Conservation (phyloP, 2,797 vertebrate genomes). For the Jordanella pulchra region DNA sequence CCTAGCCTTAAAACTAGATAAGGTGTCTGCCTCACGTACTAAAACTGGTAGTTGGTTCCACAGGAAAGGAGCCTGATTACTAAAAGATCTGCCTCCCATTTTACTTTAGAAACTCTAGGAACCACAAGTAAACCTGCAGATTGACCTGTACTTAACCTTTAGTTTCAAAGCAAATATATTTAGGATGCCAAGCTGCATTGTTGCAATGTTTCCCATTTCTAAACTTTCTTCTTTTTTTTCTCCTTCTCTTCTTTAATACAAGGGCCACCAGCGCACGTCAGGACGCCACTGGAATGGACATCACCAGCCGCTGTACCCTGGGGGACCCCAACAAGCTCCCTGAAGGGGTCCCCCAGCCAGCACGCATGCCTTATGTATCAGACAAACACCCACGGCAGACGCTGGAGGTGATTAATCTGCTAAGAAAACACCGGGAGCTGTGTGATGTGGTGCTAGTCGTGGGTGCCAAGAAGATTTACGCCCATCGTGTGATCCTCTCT, state of each 20-base stretch:
- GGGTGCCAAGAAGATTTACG: constrained; percentile 97
- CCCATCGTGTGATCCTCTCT: constrained; percentile 95
- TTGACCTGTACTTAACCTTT: background rate
- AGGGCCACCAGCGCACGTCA: constrained; percentile 94
- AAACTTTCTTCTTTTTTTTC: background rate
- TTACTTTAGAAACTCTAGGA: no score
- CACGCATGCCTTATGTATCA: constrained; percentile 98
- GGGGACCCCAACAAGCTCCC: constrained; percentile 99
- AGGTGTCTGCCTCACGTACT: no score
- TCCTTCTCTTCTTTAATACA: background rate
- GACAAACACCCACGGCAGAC: constrained; percentile 99
- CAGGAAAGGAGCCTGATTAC: no score
- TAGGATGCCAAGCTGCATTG: background rate
- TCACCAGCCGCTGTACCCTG: constrained; percentile 98
- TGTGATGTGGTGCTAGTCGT: constrained; percentile 98
- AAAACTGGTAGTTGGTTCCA: no score
- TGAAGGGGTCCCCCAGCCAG: constrained; percentile 98
- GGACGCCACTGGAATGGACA: constrained; percentile 99
- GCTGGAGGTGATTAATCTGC: constrained; percentile 96
- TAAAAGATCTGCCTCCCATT: no score
- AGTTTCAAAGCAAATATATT: background rate
- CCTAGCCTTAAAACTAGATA: no score
- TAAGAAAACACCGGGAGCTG: constrained; percentile 95
- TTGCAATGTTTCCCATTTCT: background rate
- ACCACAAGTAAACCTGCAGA: no score